These are phyloP conservation scores for Drosophila micromelanica DNA, from an alignment of 1,140 invertebrate genomes.

Conservation along the genomic window DNA sequence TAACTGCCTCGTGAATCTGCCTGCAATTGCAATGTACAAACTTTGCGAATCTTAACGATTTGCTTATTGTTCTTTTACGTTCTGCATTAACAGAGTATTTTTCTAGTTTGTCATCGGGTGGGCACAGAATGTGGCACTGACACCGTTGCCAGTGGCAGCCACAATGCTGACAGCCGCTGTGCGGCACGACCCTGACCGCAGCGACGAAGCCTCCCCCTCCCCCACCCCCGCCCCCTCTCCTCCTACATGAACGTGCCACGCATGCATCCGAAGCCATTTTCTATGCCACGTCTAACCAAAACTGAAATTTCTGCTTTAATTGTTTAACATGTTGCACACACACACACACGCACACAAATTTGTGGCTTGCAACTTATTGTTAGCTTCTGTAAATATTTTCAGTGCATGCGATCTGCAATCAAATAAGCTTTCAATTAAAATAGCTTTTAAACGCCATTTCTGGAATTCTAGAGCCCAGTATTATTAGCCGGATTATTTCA, in stretches of 20 bases:
- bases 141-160: not conserved
- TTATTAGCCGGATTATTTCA: no score
- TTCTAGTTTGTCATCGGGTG: slow-evolving; percentile 26
- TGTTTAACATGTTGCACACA: slow-evolving; percentile 36
- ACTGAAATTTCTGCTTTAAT: slow-evolving; percentile 29
- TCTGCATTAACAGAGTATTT: slow-evolving; percentile 61
- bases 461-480: not conserved
- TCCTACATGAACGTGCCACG: slow-evolving; percentile 15
- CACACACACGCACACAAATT: slow-evolving; percentile 10
- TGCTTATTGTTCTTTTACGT: slow-evolving; percentile 66
- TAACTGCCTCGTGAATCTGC: slow-evolving; percentile 2
- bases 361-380: slow-evolving; percentile 9
- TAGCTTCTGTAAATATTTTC: not conserved
- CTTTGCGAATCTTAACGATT: slow-evolving; percentile 73
- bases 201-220: slow-evolving; percentile 1
- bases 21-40: slow-evolving; percentile 44
- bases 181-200: slow-evolving; percentile 25
- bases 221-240: no score
- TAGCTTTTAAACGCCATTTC: not conserved
- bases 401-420: not conserved
- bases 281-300: slow-evolving; percentile 24
- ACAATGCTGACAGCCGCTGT: not conserved
- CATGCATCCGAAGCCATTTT: slow-evolving; percentile 30
- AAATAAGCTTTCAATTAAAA: slow-evolving; percentile 23
- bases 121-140: not conserved